A percentile compares a stretch with the other conserved stretches of the same genome.
Conservation (phyloP, 2,888 invertebrate species). For the Rhamnusium bicolor region DNA sequence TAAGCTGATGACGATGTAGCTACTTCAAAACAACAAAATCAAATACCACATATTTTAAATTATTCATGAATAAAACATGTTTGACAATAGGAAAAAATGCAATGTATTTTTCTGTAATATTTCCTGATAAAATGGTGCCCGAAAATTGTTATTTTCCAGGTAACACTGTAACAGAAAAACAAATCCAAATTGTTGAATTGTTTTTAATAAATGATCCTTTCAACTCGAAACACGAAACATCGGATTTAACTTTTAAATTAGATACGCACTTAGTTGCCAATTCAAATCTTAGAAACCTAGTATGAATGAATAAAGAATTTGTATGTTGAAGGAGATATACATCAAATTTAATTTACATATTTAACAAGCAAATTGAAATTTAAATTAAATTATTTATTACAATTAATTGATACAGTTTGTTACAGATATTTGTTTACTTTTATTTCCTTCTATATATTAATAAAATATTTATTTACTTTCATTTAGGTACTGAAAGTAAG, state of each 20-base stretch:
- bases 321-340: constrained; percentile 16
- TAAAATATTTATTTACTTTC: neutral
- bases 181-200: neutral
- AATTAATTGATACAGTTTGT: neutral
- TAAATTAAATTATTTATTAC: constrained; percentile 15
- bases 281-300: constrained; percentile 19
- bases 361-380: constrained; percentile 20
- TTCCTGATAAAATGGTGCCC: too few species aligned
- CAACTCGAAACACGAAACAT: constrained; percentile 14
- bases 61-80: too few species aligned
- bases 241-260: constrained; percentile 25
- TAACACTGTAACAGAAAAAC: neutral
- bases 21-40: too few species aligned
- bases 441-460: neutral
- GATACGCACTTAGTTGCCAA: constrained; percentile 25
- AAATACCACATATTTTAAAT: too few species aligned
- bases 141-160: neutral
- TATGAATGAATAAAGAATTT: constrained; percentile 17
- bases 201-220: constrained; percentile 28
- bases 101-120: too few species aligned
- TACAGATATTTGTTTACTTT: neutral
- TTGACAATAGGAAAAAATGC: too few species aligned
- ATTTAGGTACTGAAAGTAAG: too few species aligned
- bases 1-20: too few species aligned
- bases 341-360: constrained; percentile 2